A percentile compares a stretch with the other conserved stretches of the same genome.
Evolutionary conservation across 2,113 vertebrate genomes (phyloP).

Genomic region (Notiomystis cincta): DNA sequence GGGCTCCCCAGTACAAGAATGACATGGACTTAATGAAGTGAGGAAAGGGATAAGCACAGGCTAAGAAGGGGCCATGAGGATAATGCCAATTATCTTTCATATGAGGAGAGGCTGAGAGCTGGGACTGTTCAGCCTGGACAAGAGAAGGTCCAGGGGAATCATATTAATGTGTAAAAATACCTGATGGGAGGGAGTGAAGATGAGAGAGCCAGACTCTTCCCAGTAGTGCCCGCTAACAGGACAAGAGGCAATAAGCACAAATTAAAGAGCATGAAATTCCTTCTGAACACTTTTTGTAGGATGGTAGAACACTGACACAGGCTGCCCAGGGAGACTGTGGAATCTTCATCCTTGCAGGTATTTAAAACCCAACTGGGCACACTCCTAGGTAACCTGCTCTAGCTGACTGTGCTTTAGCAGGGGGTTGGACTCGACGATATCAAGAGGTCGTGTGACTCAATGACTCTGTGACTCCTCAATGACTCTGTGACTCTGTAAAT

Average conservation of each 20-base stretch:
- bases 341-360: not conserved
- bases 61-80: not conserved
- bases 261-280: not conserved
- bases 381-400: not conserved
- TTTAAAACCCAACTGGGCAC: not conserved
- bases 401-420: not conserved
- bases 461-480: not conserved
- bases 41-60: not conserved
- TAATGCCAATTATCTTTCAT: too few relatives aligned
- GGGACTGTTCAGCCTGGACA: not conserved
- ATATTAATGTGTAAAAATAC: not conserved
- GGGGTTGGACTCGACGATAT: not conserved
- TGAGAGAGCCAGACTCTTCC: not conserved
- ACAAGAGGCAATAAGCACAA: not conserved
- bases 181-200: not conserved
- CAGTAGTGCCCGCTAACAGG: not conserved
- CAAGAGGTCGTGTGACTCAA: not conserved
- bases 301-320: not conserved
- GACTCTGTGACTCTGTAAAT: not conserved
- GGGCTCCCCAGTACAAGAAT: not conserved
- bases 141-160: not conserved
- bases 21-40: fast-evolving
- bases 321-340: not conserved
- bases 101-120: not conserved
- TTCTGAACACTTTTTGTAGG: not conserved